Conservation (phyloP, 92 coral and sea anemone species). For the Desmophyllum pertusum region DNA sequence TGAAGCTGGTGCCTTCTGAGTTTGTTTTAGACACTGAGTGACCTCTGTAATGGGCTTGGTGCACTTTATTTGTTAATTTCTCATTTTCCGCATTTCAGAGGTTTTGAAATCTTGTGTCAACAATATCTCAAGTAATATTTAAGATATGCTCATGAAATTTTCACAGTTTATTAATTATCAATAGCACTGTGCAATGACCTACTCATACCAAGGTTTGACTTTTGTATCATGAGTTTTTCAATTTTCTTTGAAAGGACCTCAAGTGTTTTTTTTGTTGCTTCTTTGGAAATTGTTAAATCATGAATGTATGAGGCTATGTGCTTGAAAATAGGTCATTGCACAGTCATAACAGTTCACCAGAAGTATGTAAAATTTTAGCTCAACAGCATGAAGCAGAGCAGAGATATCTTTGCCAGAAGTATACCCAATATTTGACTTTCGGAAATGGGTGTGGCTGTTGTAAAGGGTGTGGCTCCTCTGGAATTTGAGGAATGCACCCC, state of each 20-base stretch:
- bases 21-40: constrained; percentile 26
- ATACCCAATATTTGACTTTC: constrained; percentile 13
- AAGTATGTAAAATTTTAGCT: constrained; percentile 28
- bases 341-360: constrained; percentile 16
- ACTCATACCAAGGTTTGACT: not conserved
- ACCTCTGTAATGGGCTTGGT: not conserved
- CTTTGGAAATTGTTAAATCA: constrained; percentile 6
- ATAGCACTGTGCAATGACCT: constrained; percentile 43
- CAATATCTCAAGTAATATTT: constrained; percentile 33
- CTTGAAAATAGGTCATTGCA: constrained; percentile 40
- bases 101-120: constrained; percentile 24
- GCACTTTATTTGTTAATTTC: constrained; percentile 14
- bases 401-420: constrained; percentile 39
- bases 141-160: constrained; percentile 39
- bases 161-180: constrained; percentile 17
- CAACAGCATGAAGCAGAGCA: constrained; percentile 1
- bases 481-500: constrained; percentile 33
- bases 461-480: constrained; percentile 45
- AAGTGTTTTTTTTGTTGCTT: constrained; percentile 10
- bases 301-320: constrained; percentile 4
- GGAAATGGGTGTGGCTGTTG: constrained; percentile 34
- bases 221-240: not conserved
- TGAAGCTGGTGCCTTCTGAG: constrained; percentile 51
- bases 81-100: constrained; percentile 25
- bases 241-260: constrained; percentile 12